Evolutionary conservation across 1,140 invertebrate species (phyloP).

Genomic region (Leptoteleia sp.): DNA sequence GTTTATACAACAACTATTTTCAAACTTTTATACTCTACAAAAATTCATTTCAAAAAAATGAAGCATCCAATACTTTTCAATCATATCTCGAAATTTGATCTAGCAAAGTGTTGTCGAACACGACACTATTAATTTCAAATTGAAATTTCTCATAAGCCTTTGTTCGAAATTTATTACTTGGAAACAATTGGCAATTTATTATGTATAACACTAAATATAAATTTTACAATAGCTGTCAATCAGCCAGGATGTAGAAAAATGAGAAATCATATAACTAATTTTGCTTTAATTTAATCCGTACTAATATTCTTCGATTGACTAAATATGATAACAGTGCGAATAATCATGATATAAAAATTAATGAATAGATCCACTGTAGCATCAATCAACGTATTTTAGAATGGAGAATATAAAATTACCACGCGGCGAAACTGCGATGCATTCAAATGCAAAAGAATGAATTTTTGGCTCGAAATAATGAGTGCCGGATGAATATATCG

Average conservation of each 20-base stretch:
- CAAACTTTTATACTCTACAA: slow-evolving; percentile 19
- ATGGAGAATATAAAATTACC: slow-evolving; percentile 6
- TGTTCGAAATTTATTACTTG: slow-evolving; percentile 21
- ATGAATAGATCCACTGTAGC: slow-evolving; percentile 15
- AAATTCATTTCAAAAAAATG: slow-evolving; percentile 24
- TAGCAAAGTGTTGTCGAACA: slow-evolving; percentile 15
- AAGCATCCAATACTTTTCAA: slow-evolving; percentile 5
- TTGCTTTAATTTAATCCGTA: slow-evolving; percentile 1
- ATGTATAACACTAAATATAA: slow-evolving; percentile 1
- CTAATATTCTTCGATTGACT: neutral
- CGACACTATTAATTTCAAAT: slow-evolving; percentile 20
- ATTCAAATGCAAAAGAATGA: slow-evolving; percentile 12
- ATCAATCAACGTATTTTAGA: slow-evolving; percentile 22
- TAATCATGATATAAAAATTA: slow-evolving; percentile 22
- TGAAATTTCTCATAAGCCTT: slow-evolving; percentile 8
- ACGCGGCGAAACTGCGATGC: too few species aligned
- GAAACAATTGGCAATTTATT: slow-evolving; percentile 16
- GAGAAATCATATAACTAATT: slow-evolving; percentile 7
- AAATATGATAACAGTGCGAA: slow-evolving; percentile 10
- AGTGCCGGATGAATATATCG: slow-evolving; percentile 12
- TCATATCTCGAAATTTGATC: slow-evolving; percentile 10
- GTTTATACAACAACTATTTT: slow-evolving; percentile 21
- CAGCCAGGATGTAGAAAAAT: neutral
- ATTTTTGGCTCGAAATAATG: slow-evolving; percentile 24
- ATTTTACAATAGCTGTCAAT: slow-evolving; percentile 5